Evolutionary conservation across 2,113 vertebrate genomes (phyloP).

Genomic region (Megaceryle torquata): DNA sequence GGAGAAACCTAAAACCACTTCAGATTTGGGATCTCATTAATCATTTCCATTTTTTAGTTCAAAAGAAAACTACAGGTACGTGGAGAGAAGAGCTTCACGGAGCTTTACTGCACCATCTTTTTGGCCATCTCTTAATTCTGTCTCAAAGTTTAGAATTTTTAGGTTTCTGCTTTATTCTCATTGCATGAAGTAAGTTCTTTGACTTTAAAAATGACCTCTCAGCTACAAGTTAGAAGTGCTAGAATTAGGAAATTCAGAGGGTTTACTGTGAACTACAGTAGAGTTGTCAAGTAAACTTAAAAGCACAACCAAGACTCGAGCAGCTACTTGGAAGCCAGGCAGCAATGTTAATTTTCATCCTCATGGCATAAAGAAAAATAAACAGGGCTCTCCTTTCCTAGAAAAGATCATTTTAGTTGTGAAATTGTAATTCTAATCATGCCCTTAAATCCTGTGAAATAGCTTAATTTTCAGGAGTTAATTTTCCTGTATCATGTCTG

Average conservation of each 20-base stretch:
- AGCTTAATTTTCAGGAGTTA: background rate
- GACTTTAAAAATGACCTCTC: background rate
- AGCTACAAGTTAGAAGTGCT: background rate
- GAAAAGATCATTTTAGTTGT: background rate
- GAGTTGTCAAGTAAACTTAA: background rate
- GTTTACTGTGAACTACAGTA: background rate
- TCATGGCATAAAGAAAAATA: background rate
- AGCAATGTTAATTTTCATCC: background rate
- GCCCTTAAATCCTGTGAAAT: background rate
- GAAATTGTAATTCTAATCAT: background rate
- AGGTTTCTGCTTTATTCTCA: background rate
- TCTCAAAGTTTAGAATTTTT: background rate
- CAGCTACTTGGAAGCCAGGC: background rate
- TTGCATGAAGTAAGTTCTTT: background rate
- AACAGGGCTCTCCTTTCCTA: background rate
- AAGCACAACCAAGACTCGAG: background rate
- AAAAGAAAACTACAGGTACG: background rate
- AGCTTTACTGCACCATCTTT: background rate
- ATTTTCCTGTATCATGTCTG: background rate
- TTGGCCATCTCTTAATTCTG: background rate
- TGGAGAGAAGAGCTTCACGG: background rate
- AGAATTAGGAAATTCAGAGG: fast-evolving
- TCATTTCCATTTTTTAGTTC: fast-evolving
- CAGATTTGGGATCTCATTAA: background rate
- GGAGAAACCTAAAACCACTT: background rate